phyloP scores from a whole-genome alignment of 1,140 invertebrate species.

The Nebria ingens region DNA sequence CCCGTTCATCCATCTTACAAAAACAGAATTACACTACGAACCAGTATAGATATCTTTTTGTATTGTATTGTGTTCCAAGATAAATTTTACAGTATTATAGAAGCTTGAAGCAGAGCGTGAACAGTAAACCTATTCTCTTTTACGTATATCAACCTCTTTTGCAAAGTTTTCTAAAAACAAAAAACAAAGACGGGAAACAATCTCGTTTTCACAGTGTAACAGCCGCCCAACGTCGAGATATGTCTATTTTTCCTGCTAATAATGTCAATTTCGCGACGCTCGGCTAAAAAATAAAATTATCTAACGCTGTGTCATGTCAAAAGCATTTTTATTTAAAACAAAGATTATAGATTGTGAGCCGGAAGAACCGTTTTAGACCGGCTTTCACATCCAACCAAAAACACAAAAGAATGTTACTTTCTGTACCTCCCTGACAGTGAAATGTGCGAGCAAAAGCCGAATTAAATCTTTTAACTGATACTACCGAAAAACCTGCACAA shows the following conservation, averaged over 20 bases:
- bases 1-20: no score
- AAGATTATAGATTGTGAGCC: slow-evolving; percentile 5
- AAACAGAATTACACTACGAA: neutral
- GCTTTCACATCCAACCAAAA: neutral
- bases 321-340: neutral
- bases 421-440: neutral
- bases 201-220: neutral
- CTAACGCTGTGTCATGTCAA: neutral
- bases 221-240: neutral
- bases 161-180: neutral
- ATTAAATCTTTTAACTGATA: no score
- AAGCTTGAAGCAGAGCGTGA: neutral
- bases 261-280: neutral
- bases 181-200: no score
- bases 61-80: neutral
- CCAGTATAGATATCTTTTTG: neutral
- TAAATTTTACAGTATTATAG: neutral
- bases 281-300: neutral
- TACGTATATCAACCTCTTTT: neutral
- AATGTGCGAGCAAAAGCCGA: no score
- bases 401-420: neutral
- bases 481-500: no score
- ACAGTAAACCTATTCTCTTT: neutral
- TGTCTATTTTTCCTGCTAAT: neutral
- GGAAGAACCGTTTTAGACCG: slow-evolving; percentile 2